Percentiles rank a stretch among this genome's conserved stretches.
These are phyloP conservation scores for Malurus leucopterus DNA, from an alignment of 2,797 vertebrate genomes.

Conservation along the genomic window DNA sequence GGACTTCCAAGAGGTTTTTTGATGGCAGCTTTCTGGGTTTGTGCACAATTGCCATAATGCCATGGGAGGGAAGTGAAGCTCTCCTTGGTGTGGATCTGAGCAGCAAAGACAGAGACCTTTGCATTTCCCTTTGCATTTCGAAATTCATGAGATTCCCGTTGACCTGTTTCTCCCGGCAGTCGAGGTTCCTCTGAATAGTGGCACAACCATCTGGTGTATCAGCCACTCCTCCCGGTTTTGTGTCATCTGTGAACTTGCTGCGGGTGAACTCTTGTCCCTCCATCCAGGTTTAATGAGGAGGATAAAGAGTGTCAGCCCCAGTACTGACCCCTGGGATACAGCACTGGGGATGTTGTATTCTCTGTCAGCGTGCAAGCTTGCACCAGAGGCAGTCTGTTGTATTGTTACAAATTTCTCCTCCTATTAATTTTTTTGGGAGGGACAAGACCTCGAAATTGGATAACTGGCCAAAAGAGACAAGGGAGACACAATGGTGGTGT, in stretches of 20 bases:
- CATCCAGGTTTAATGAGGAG: slow-evolving; percentile 20
- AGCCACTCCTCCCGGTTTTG: slow-evolving; percentile 33
- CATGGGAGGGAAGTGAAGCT: background rate
- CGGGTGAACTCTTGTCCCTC: background rate
- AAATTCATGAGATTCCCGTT: slow-evolving; percentile 22
- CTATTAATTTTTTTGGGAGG: background rate
- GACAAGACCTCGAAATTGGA: background rate
- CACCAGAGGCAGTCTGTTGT: background rate
- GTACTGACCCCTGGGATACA: background rate
- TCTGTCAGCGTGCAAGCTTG: background rate
- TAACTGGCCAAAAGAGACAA: background rate
- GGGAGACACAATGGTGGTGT: background rate
- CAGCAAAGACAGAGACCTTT: background rate
- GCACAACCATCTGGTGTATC: slow-evolving; percentile 18
- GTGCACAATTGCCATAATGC: background rate
- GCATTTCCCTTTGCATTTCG: slow-evolving; percentile 25
- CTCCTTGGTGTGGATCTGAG: background rate
- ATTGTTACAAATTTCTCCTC: background rate
- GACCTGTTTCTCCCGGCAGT: background rate
- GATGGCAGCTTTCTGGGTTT: background rate
- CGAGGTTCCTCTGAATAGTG: slow-evolving; percentile 13
- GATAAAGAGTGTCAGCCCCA: background rate
- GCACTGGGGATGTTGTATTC: background rate
- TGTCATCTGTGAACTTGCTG: background rate
- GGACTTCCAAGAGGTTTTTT: background rate